Evolutionary conservation across 1,140 invertebrate species (phyloP), one percentile per base, ranked within the genome.

Genomic region (Drosophila tani): DNA sequence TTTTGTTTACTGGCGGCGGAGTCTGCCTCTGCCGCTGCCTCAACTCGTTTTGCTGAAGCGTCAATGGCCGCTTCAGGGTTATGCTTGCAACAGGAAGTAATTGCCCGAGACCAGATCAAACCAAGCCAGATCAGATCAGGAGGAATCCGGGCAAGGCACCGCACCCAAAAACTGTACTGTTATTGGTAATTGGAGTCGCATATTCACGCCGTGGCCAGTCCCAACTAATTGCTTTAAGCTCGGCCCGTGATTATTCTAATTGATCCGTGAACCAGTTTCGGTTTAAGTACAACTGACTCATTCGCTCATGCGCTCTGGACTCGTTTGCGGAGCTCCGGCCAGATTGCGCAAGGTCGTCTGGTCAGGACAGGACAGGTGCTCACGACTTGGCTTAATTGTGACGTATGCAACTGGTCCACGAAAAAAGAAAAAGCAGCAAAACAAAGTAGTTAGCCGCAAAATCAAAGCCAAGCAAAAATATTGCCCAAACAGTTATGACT

Each of bases 271-370:
- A 87, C 84, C 84, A 87, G 84, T 87, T 87, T 85, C 51, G 32
- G 32, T 27, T 57, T 40, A 46, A 47, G 73, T 59, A 71, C 67
- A 45, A 63, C 65, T 87, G 81, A 87, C 69, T 87, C 85, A 87
- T 58, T 21, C 40, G 21, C 47, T 50, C 53, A 35, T 17, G 35
- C 21, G 53, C 51, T 47, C 50, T 57, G 79, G 68, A 83, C 80
- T 32, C 63, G 81, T 82, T 82, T 81, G 56, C 55, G 40, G 59
- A 64, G 58, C 64, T 75, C 74, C 56, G 83, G 65, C 63, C 69
- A 53, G 85, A 87, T 87, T 87, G 84, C 84, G 85, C 85, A 87
- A 87, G 84, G 84, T 87, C 84, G 84, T 81, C 84, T 90, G 84
- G 84, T 87, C 85, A 81, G 78, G 85, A 75, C 85, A 87, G 85